Base-by-base conservation (phyloP, 2,797 vertebrate genomes). In the Sebastes minor region DNA sequence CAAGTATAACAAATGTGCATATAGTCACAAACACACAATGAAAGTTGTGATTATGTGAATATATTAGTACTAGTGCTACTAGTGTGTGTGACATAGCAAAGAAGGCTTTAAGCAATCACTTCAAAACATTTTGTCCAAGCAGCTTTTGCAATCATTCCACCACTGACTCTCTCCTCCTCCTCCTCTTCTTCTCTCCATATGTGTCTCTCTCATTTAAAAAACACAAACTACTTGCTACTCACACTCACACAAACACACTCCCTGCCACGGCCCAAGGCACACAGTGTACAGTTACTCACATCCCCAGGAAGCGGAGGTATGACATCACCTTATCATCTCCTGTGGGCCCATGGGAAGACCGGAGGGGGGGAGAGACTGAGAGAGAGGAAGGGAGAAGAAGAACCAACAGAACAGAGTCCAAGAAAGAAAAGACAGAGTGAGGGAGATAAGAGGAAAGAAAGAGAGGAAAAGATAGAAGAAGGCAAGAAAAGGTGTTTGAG, bases 311-410 rank as follows among this genome's bases (percentile, higher is more conserved):
- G 84, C 91, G 92, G 91, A 94, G 91, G 91, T 87, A 96, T 95
- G 94, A 95, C 95, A 95, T 95, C 94, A 94, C 83, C 93, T 94
- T 95, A 94, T 96, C 94, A 94, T 94, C 92, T 94, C 83, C 84
- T 92, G 76, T 78, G 73, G 82, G 81, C 90, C 87, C 87, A 85
- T 89, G 88, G 91, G 89, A 90, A 79, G 79, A 74, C 85, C 23
- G 61, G 73, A 76, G 82, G 81, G 76, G 60, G 57, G 57, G 67
- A 59, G 68, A 80, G 68, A 69, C 49, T 60, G 69, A 73, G 16
- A 62, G 59, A 23, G 28, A 16, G n/a, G 13, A 25, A 9, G 61
- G 6, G 38, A 25, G 65, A 8, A 16, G n/a, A n/a, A 57, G 25
- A 66, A 6, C 75, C 6, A 53, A 57, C 28, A 73, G 35, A 76